Evolutionary conservation across 2,797 vertebrate species (phyloP).

Genomic region (Microctenopoma stevenorrisi): DNA sequence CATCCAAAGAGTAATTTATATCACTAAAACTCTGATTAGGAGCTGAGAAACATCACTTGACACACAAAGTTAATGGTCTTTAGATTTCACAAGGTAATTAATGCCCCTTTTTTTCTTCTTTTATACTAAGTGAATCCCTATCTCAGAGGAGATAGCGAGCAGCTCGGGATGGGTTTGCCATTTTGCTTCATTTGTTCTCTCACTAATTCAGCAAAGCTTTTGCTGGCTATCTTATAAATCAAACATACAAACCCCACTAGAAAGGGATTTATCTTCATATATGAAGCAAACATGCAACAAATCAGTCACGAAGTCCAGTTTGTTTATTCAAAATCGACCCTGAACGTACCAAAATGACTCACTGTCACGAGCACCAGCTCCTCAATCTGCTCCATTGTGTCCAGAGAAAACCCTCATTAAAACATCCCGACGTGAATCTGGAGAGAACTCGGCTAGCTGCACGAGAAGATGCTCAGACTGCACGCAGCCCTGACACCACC

Average conservation of each 20-base stretch:
- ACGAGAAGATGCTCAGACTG: conserved; percentile 52
- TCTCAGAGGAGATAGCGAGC: conserved; percentile 69
- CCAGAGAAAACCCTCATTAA: conserved; percentile 62
- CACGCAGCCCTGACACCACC: conserved; percentile 53
- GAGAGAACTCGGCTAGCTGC: conserved; percentile 36
- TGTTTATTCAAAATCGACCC: conserved; percentile 44
- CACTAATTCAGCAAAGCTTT: conserved; percentile 50
- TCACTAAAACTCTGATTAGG: conserved; percentile 78
- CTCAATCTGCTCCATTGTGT: conserved; percentile 62
- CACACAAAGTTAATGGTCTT: conserved; percentile 81
- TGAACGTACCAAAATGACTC: conserved; percentile 43
- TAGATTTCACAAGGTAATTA: conserved; percentile 80
- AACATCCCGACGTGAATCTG: conserved; percentile 44
- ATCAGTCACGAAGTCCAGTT: conserved; percentile 41
- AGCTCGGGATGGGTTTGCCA: conserved; percentile 62
- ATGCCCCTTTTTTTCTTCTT: conserved; percentile 55
- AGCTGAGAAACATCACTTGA: conserved; percentile 79
- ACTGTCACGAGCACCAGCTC: conserved; percentile 47
- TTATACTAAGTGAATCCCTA: conserved; percentile 71
- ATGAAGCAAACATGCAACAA: not conserved
- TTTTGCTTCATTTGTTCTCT: conserved; percentile 66
- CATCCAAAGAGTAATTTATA: conserved; percentile 75
- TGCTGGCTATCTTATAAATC: conserved; percentile 58
- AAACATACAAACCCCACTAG: conserved; percentile 18
- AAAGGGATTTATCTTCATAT: conserved; percentile 50